Conservation (phyloP, 2,113 vertebrate species). For the Dromas ardeola region DNA sequence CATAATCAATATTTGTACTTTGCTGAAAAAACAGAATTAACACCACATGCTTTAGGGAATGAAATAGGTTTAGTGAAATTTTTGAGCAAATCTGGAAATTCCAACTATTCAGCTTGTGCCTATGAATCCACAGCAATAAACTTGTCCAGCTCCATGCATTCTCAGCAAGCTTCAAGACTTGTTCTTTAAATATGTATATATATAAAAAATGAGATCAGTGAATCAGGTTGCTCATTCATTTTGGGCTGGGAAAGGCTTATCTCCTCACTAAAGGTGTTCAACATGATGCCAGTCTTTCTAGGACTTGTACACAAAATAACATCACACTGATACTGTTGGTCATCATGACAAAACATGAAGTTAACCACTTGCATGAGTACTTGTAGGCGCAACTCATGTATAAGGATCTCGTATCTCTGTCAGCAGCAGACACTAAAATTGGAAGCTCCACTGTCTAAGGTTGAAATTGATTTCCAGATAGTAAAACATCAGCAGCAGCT, state of each 20-base stretch:
- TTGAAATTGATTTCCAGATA: conserved; percentile 25
- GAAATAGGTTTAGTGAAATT: background rate
- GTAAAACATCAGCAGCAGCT: background rate
- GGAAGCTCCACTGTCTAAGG: background rate
- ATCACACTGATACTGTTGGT: background rate
- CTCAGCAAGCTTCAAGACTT: background rate
- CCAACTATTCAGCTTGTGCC: background rate
- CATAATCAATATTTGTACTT: background rate
- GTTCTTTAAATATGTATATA: background rate
- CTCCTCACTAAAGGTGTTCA: background rate
- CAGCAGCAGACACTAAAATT: background rate
- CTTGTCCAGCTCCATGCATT: background rate
- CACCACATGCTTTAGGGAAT: background rate
- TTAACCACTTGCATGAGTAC: background rate
- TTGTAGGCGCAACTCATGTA: background rate
- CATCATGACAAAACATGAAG: background rate
- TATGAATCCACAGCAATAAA: background rate
- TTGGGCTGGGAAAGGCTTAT: background rate
- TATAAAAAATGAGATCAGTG: background rate
- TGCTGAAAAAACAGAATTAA: background rate
- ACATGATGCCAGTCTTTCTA: background rate
- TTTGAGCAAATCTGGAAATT: conserved; percentile 23
- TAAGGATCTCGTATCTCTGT: background rate
- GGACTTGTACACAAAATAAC: background rate
- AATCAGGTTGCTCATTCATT: background rate